Percentiles rank a stretch among this genome's conserved stretches.
Evolutionary conservation across 30 jellyfish, hydroid and myxozoan genomes (phyloP).

Genomic region (Aurelia sp.): DNA sequence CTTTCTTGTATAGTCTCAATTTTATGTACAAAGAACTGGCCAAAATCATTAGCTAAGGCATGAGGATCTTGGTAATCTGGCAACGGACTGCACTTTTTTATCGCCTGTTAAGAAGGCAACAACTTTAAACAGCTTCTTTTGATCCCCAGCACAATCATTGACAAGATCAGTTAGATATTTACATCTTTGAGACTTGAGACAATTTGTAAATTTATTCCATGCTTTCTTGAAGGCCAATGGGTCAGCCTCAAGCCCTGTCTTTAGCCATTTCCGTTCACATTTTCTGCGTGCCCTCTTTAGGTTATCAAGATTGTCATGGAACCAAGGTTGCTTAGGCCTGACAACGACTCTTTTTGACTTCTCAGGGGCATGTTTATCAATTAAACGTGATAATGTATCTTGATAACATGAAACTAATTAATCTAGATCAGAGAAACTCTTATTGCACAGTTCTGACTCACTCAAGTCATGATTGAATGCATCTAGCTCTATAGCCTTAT

Average conservation of each 20-base stretch:
- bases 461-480: constrained; percentile 36
- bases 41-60: constrained; percentile 46
- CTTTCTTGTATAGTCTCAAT: constrained; percentile 35
- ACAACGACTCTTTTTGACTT: constrained; percentile 4
- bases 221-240: constrained; percentile 23
- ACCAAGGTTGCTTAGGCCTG: constrained; percentile 57
- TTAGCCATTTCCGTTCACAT: constrained; percentile 21
- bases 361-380: constrained; percentile 43
- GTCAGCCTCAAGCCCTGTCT: constrained; percentile 24
- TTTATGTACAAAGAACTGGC: constrained; percentile 34
- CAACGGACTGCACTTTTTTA: constrained; percentile 27
- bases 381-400: constrained; percentile 16
- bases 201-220: constrained; percentile 38
- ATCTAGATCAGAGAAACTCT: constrained; percentile 3
- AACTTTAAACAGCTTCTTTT: constrained; percentile 46
- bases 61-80: constrained; percentile 18
- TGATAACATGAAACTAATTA: constrained; percentile 17
- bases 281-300: constrained; percentile 35
- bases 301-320: constrained; percentile 14
- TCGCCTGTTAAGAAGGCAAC: constrained; percentile 37
- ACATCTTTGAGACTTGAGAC: constrained; percentile 24
- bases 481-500: constrained; percentile 22
- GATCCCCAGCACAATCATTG: constrained; percentile 45
- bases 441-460: constrained; percentile 11
- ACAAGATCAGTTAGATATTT: constrained; percentile 39